Evolutionary conservation across 2,113 vertebrate genomes (phyloP), one percentile per base, ranked within the genome.

Genomic region (Delphinapterus leucas): DNA sequence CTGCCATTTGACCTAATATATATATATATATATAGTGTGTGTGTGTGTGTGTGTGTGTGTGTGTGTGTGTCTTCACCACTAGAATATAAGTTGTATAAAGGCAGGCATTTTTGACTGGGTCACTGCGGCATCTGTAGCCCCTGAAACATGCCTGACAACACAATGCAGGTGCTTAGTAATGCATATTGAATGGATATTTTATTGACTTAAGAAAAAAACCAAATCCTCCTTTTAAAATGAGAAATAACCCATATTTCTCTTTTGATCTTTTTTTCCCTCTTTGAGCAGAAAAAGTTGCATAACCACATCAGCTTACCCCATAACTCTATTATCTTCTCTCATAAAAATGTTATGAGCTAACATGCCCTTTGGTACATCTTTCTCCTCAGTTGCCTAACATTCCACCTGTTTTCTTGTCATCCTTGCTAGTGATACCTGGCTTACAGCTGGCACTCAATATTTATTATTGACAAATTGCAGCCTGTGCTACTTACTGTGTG

Each of bases 191-290:
- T 12, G 17, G 60, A 28, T 68, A 8, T 85, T 65, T 88, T 53
- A 26, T 44, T 77, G 14, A n/a, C 53, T 82, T 60, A 73, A 88
- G 28, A 87, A 41, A 15, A 26, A 79, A 58, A 49, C 13, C 6
- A 33, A 90, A 83, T 83, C 26, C 4, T 36, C n/a, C 36, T 63
- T 95, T 63, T 23, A 76, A 90, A 70, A 44, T 74, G 63, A 76
- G 49, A 74, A 95, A 79, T 38, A 77, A 63, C n/a, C 31, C 31
- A 13, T 15, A 77, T 81, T 79, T 95, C 47, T 65, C n/a, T 92
- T 95, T 74, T 14, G 18, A 88, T 65, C 53, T 17, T 18, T 90
- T 26, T 28, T 0, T 20, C 25, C 11, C 20, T 2, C 8, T 67
- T 70, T 85, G 70, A 90, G 67, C 63, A 86, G 60, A 61, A 92